Conservation (phyloP, 2,888 invertebrate genomes). For the Euclidia mi region DNA sequence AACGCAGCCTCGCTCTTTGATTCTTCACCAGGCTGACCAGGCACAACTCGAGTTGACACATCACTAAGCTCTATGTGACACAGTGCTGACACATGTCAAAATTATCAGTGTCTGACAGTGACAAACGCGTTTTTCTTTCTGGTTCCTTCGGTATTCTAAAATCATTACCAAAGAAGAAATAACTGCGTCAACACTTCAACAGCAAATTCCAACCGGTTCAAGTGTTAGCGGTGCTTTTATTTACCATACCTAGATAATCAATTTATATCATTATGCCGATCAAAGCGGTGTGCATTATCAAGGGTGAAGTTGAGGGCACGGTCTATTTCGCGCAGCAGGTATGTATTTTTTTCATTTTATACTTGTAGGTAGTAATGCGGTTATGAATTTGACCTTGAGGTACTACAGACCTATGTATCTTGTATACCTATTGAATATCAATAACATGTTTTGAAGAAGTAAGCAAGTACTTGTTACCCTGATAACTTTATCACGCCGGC, state of each 20-base stretch:
- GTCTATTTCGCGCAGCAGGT: slow-evolving; percentile 95
- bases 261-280: slow-evolving; percentile 86
- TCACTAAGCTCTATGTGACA: no score
- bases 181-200: neutral
- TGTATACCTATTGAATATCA: neutral
- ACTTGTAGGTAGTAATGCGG: neutral
- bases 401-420: neutral
- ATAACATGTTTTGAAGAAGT: neutral
- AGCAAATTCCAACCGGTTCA: neutral
- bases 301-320: slow-evolving; percentile 96
- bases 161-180: neutral
- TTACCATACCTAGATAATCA: neutral
- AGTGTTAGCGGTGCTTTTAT: neutral
- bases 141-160: neutral
- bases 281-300: slow-evolving; percentile 96
- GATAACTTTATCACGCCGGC: neutral
- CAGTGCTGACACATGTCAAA: no score
- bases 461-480: neutral
- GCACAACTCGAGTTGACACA: no score
- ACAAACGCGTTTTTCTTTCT: no score
- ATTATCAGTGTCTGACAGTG: neutral
- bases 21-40: no score
- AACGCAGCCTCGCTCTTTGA: no score
- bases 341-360: slow-evolving; percentile 39
- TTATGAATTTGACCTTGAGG: slow-evolving; percentile 32